Evolutionary conservation across 2,888 invertebrate genomes (phyloP).

Genomic region (Caenorhabditis drosophilae): DNA sequence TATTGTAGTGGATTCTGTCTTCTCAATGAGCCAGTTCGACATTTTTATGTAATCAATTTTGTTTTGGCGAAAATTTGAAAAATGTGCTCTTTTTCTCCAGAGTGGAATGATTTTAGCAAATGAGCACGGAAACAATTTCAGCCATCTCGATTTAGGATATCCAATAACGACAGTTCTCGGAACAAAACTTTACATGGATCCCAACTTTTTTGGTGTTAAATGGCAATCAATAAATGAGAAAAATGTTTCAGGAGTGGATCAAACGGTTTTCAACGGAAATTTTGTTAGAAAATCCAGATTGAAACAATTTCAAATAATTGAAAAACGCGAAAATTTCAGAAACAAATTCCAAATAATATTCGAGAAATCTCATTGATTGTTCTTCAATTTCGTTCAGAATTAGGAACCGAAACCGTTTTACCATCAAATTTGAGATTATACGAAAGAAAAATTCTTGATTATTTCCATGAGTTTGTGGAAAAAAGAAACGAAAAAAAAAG

Average conservation of each 20-base stretch:
- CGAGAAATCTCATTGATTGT: slow-evolving; percentile 59
- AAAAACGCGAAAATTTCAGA: no score
- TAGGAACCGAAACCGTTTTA: slow-evolving; percentile 36
- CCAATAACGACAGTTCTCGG: slow-evolving; percentile 67
- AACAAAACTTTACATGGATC: slow-evolving; percentile 65
- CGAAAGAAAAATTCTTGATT: slow-evolving; percentile 54
- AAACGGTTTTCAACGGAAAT: background rate
- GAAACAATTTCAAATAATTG: no score
- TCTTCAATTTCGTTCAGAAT: slow-evolving; percentile 62
- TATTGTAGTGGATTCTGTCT: slow-evolving; percentile 66
- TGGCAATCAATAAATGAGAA: slow-evolving; percentile 25
- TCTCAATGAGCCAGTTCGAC: slow-evolving; percentile 66
- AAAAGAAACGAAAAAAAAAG: background rate
- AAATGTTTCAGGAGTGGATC: background rate
- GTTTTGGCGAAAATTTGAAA: slow-evolving; percentile 9
- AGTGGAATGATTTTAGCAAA: slow-evolving; percentile 59
- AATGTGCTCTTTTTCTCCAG: slow-evolving; percentile 32
- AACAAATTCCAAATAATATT: slow-evolving; percentile 61
- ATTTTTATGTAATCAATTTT: slow-evolving; percentile 67
- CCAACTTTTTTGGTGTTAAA: slow-evolving; percentile 67
- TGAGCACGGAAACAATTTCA: slow-evolving; percentile 52
- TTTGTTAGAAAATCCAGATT: background rate
- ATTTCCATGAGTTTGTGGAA: slow-evolving; percentile 55
- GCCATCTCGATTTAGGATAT: slow-evolving; percentile 56
- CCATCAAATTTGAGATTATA: slow-evolving; percentile 47